Evolutionary conservation across 1,140 invertebrate genomes (phyloP), one percentile per base, ranked within the genome.

Genomic region (Copidosoma floridanum): DNA sequence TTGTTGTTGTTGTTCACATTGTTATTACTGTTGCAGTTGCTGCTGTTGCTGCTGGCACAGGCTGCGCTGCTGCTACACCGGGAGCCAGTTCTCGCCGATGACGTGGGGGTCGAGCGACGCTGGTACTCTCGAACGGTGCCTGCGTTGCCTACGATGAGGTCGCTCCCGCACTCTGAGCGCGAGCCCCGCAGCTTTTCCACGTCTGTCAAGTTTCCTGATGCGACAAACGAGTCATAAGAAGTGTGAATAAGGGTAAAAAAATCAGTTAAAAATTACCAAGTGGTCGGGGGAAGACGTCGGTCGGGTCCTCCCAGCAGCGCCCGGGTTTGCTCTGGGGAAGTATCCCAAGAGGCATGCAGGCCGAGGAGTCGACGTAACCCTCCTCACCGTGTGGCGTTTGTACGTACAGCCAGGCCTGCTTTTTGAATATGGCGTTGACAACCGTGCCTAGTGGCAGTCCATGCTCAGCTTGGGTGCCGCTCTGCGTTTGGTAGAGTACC

Each of bases 381-480:
- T 92, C 89, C 57, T 90, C 85, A 0, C 84, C 87, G 63, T 90
- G 88, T 2, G 89, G 88, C 1, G 90, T 92, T 71, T 92, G 89
- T 1, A 89, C 89, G 67, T 92, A 92, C 2, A 93, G 72, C 91
- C 91, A 93, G 63, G 85, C 84, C 64, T 89, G 86, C 65, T 89
- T 92, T 75, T 91, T 91, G 73, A 92, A 93, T 6, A 92, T 86
- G 0, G 89, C 90, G 71, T 92, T 93, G 0, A 93, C 89, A 3
- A 93, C 89, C 72, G 90, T 92, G 8, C 91, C 90, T 46, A 92
- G 76, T 0, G 90, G 89, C 51, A 93, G 71, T 0, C 85, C 80
- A 32, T 89, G 79, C 73, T 91, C 89, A 20, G 84, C 82, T 69
- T 91, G 89, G 47, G 82, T 83, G 18, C 87, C 86, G 14, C 85